Evolutionary conservation across 2,797 vertebrate species (phyloP).

Genomic region (Crocodylus rhombifer): DNA sequence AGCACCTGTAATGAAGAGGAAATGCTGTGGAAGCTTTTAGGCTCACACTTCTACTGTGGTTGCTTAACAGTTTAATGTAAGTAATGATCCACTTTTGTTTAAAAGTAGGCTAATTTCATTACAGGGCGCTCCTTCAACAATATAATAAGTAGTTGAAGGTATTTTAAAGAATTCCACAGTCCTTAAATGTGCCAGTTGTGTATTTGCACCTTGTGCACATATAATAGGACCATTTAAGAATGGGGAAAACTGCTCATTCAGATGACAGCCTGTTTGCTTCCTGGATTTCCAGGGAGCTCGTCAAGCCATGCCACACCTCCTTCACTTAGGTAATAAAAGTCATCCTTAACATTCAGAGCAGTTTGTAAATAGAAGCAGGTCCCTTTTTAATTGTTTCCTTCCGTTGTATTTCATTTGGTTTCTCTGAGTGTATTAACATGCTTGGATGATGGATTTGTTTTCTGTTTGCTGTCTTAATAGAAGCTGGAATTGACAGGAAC

Average conservation of each 20-base stretch:
- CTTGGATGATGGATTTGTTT: slow-evolving; percentile 63
- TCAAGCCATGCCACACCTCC: slow-evolving; percentile 42
- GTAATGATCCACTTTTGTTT: background rate
- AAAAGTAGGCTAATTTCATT: slow-evolving; percentile 66
- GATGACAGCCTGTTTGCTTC: slow-evolving; percentile 35
- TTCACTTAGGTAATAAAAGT: slow-evolving; percentile 56
- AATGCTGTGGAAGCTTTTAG: slow-evolving; percentile 67
- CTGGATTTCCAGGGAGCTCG: slow-evolving; percentile 34
- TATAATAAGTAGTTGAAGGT: slow-evolving; percentile 69
- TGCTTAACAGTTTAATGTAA: slow-evolving; percentile 68
- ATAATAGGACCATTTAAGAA: background rate
- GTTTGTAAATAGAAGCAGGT: slow-evolving; percentile 67
- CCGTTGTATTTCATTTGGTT: slow-evolving; percentile 68
- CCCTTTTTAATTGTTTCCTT: slow-evolving; percentile 77
- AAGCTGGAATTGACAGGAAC: slow-evolving; percentile 46
- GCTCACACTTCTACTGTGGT: slow-evolving; percentile 45
- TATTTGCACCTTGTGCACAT: slow-evolving; percentile 10
- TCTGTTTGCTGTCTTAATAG: slow-evolving; percentile 53
- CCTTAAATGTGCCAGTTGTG: slow-evolving; percentile 63
- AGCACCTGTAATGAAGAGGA: slow-evolving; percentile 59
- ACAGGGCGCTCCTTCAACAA: slow-evolving; percentile 61
- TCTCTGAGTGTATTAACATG: slow-evolving; percentile 60
- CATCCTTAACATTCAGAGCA: slow-evolving; percentile 62
- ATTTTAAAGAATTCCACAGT: slow-evolving; percentile 51
- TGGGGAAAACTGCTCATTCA: slow-evolving; percentile 44